Base-by-base conservation (phyloP, 1,140 invertebrate species). In the Sarcophaga bullata region DNA sequence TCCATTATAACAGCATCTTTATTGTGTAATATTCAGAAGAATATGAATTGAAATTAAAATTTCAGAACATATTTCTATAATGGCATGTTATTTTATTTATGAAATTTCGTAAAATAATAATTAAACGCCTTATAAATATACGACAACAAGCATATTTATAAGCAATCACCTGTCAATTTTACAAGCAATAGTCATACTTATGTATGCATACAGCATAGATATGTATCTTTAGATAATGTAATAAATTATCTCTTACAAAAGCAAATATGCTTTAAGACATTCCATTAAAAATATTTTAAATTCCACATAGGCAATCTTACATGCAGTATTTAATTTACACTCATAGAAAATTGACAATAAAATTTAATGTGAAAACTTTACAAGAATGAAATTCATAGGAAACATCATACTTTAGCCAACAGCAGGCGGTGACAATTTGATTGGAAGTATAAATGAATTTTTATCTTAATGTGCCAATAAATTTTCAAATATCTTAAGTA, bases 401-500 rank as follows among this genome's bases (percentile, higher is more conserved):
- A 76, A 78, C 48, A 50, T 6, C n/a, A 19, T 50, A 19, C 8
- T 48, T 8, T n/a, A 50, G 50, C n/a, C 75, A 25, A 78, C 47
- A 11, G 50, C 48, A 50, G 62, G n/a, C n/a, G n/a, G 62, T 19
- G 75, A 50, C 75, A 78, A 25, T 78, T 49, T 78, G 75, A 78
- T 78, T 50, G 17, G 25, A 10, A 78, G 19, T 78, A 50, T 15
- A 50, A 17, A 50, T 50, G 75, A 49, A 78, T 52, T 76, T 58
- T 83, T 73, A 83, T 83, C 80, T 83, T 81, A 83, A 81, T 81
- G 82, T 62, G 68, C 82, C 54, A 83, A 83, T 83, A 83, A 83
- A 83, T 83, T 73, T 81, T 52, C 68, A 62, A 72, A 62, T 37
- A 83, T 81, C 68, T 68, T 19, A 68, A 54, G 68, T 83, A 19